These are phyloP conservation scores for Xenus cinereus DNA, from an alignment of 2,113 vertebrate species.

Conservation along the genomic window DNA sequence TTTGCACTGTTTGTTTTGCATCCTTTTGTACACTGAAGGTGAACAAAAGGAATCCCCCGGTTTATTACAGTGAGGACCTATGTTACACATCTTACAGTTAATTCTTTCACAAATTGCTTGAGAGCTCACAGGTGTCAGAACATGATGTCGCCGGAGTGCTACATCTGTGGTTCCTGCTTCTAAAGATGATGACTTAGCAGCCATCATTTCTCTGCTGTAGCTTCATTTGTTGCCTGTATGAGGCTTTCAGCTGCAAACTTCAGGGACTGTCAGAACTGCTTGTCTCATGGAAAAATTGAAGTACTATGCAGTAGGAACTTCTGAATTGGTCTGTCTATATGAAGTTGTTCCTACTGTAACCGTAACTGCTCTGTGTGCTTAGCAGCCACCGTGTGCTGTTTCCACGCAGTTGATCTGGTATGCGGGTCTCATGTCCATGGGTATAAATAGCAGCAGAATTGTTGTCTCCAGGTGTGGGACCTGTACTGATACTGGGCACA, in stretches of 20 bases:
- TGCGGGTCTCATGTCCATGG: not conserved
- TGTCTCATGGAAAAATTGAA: not conserved
- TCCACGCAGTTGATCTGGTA: not conserved
- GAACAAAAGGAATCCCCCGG: not conserved
- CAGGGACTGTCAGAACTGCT: not conserved
- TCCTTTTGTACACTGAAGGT: not conserved
- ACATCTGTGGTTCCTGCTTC: not conserved
- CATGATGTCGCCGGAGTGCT: rapidly evolving
- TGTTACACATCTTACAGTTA: not conserved
- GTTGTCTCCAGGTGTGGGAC: not conserved
- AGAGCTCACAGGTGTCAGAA: not conserved
- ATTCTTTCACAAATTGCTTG: not conserved
- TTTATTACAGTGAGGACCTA: not conserved
- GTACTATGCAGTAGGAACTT: not conserved
- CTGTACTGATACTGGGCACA: not conserved
- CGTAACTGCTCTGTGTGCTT: not conserved
- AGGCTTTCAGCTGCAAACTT: not conserved
- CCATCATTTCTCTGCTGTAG: not conserved
- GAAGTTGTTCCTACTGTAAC: not conserved
- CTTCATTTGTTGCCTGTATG: not conserved
- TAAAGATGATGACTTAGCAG: not conserved
- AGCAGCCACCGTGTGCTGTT: not conserved
- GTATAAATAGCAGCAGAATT: not conserved
- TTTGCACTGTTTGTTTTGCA: not conserved
- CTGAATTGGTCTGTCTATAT: not conserved